A percentile compares a stretch with the other conserved stretches of the same genome.
Conservation (phyloP, 2,113 vertebrate genomes). For the Plestiodon gilberti region DNA sequence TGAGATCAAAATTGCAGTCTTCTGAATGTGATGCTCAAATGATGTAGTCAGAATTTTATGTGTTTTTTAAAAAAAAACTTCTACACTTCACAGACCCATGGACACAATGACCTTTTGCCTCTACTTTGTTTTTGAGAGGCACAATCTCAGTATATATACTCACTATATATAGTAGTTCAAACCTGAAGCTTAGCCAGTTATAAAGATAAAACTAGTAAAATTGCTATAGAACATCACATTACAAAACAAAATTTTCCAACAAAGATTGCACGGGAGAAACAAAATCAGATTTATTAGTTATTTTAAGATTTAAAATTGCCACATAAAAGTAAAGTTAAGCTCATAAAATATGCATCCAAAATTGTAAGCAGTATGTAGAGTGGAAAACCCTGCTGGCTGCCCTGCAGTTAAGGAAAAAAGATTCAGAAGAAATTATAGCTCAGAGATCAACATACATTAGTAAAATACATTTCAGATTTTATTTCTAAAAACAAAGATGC, state of each 20-base stretch:
- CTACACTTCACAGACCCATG: background rate
- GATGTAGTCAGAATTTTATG: background rate
- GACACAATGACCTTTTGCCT: background rate
- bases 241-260: background rate
- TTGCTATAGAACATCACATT: background rate
- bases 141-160: background rate
- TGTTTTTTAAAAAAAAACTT: background rate
- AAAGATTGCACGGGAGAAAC: background rate
- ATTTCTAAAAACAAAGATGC: background rate
- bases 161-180: background rate
- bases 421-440: background rate
- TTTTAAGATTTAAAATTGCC: background rate
- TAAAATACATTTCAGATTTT: background rate
- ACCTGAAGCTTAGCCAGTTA: background rate
- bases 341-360: slow-evolving; percentile 8
- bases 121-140: background rate
- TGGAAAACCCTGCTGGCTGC: slow-evolving; percentile 6
- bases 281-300: slow-evolving; percentile 4
- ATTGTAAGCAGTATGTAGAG: accelerated
- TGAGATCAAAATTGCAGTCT: background rate
- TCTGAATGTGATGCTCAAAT: background rate
- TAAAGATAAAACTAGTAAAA: background rate
- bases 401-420: slow-evolving; percentile 4
- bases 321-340: background rate
- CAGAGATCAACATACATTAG: background rate